phyloP scores from a whole-genome alignment of 2,888 invertebrate genomes.

The Galeruca laticollis region DNA sequence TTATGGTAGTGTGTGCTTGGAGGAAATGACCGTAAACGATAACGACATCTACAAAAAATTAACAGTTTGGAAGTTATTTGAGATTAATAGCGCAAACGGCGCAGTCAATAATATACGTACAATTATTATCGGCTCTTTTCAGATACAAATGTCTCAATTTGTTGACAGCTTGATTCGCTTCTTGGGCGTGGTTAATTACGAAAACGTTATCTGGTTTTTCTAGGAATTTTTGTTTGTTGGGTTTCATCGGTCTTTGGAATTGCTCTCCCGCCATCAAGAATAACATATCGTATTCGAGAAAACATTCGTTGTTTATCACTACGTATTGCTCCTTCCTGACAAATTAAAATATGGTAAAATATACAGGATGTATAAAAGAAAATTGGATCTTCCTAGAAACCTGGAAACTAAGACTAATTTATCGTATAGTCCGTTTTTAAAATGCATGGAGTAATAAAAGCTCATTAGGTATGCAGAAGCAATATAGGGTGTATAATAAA shows the following conservation, averaged over 20 bases:
- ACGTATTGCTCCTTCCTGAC: slow-evolving; percentile 71
- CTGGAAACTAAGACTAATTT: too few relatives aligned
- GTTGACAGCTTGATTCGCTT: slow-evolving; percentile 69
- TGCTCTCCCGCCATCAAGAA: slow-evolving; percentile 72
- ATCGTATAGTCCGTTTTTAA: too few relatives aligned
- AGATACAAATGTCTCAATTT: slow-evolving; percentile 55
- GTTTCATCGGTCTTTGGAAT: slow-evolving; percentile 68
- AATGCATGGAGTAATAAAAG: too few relatives aligned
- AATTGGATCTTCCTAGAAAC: too few relatives aligned
- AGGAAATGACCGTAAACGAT: slow-evolving; percentile 78
- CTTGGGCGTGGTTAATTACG: slow-evolving; percentile 71
- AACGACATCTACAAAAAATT: slow-evolving; percentile 55
- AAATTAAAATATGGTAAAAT: slow-evolving; percentile 34
- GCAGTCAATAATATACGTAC: slow-evolving; percentile 33
- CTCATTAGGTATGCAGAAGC: too few relatives aligned
- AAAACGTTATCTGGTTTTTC: slow-evolving; percentile 72
- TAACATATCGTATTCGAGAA: slow-evolving; percentile 70
- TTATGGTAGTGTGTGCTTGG: slow-evolving; percentile 76
- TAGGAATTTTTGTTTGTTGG: slow-evolving; percentile 54
- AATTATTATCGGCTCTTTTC: slow-evolving; percentile 29
- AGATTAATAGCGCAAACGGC: not conserved
- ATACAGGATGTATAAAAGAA: too few relatives aligned
- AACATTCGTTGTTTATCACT: slow-evolving; percentile 65
- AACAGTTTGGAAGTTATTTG: slow-evolving; percentile 5
- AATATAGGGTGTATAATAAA: too few relatives aligned